phyloP scores from a whole-genome alignment of 2,797 vertebrate species.

The Mastacembelus armatus region DNA sequence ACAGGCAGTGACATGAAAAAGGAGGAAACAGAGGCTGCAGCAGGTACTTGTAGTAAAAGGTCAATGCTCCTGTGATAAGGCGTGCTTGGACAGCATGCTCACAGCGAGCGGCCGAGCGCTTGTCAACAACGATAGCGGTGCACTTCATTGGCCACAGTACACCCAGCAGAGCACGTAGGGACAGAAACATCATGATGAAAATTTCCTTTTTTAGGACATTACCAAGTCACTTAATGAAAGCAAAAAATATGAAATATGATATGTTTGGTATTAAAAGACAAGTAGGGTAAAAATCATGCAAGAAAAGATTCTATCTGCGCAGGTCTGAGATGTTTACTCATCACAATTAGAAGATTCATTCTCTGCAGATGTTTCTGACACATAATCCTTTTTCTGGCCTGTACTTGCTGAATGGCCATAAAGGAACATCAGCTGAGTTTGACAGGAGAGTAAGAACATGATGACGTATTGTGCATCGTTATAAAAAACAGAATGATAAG shows the following conservation, averaged over 20 bases:
- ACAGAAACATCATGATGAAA: slow-evolving; percentile 7
- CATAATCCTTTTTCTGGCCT: neutral
- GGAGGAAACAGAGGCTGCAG: slow-evolving; percentile 35
- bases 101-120: slow-evolving; percentile 47
- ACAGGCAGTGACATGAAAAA: slow-evolving; percentile 29
- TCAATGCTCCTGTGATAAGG: slow-evolving; percentile 68
- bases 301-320: neutral
- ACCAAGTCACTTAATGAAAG: neutral
- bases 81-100: slow-evolving; percentile 59
- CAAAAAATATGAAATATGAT: neutral
- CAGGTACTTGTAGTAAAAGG: slow-evolving; percentile 62
- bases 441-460: neutral
- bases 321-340: neutral
- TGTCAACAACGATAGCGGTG: slow-evolving; percentile 63
- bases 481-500: neutral
- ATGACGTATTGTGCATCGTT: neutral
- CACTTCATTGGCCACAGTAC: slow-evolving; percentile 51
- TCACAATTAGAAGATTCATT: neutral
- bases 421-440: neutral
- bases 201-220: slow-evolving; percentile 6
- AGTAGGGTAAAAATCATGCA: neutral
- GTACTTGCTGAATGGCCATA: slow-evolving; percentile 6
- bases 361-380: neutral
- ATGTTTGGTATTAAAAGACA: no score
- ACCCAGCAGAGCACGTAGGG: slow-evolving; percentile 36